These are phyloP conservation scores for Channa maculata DNA, from an alignment of 2,113 vertebrate genomes.

Conservation along the genomic window DNA sequence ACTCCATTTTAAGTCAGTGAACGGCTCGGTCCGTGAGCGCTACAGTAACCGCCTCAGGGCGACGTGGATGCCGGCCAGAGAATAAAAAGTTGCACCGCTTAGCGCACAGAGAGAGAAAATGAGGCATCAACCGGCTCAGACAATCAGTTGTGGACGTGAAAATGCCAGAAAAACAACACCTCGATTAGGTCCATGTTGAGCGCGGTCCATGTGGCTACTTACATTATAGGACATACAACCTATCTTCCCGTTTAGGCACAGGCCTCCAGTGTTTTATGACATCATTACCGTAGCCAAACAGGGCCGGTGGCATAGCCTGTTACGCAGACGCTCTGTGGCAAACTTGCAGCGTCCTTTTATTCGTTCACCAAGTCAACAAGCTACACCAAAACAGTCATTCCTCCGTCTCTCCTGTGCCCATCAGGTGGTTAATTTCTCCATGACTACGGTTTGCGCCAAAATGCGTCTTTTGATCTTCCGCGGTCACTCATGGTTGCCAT, in stretches of 20 bases:
- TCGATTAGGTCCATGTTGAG: constrained; percentile 52
- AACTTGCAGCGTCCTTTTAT: constrained; percentile 67
- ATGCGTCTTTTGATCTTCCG: constrained; percentile 61
- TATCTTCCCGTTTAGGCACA: constrained; percentile 25
- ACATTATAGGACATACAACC: constrained; percentile 41
- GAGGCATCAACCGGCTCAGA: constrained; percentile 53
- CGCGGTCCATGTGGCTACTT: constrained; percentile 45
- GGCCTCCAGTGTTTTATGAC: constrained; percentile 64
- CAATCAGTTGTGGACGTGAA: constrained; percentile 40
- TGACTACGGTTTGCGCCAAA: constrained; percentile 38
- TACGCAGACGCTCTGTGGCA: constrained; percentile 58
- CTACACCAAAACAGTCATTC: constrained; percentile 44
- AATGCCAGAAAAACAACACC: constrained; percentile 45
- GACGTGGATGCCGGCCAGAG: constrained; percentile 55
- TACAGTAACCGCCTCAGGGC: constrained; percentile 48
- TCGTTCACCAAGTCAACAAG: constrained; percentile 65
- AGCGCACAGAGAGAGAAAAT: constrained; percentile 48
- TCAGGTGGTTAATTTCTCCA: constrained; percentile 75
- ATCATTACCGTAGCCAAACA: constrained; percentile 63
- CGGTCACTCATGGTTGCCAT: constrained; percentile 76
- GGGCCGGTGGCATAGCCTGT: constrained; percentile 60
- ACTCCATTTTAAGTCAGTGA: constrained; percentile 88
- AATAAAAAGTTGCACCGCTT: constrained; percentile 64
- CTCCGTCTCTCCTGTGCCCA: constrained; percentile 59
- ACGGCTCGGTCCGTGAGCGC: constrained; percentile 39